A percentile compares a stretch with the other conserved stretches of the same genome.
Conservation (phyloP, 2,797 vertebrate genomes). For the Potorous gilbertii region DNA sequence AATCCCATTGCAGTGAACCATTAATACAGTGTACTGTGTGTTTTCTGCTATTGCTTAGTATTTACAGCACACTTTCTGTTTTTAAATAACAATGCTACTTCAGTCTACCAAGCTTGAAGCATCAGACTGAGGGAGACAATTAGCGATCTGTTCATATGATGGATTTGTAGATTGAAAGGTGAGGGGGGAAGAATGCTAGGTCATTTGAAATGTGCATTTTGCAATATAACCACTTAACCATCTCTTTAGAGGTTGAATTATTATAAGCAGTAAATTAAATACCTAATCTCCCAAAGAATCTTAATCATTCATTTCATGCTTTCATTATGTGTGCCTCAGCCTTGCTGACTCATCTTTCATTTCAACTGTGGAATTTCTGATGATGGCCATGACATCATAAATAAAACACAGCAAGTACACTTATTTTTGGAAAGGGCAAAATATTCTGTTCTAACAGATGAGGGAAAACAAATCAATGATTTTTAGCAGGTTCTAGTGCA, state of each 20-base stretch:
- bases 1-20: not conserved
- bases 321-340: not conserved
- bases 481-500: not conserved
- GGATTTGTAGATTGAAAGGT: not conserved
- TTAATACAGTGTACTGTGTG: constrained; percentile 7
- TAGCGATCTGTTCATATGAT: not conserved
- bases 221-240: not conserved
- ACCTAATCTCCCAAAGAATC: not conserved
- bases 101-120: not conserved
- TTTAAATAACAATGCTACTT: not conserved
- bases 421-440: not conserved
- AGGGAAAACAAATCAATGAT: not conserved
- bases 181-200: not conserved
- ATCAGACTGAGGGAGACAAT: not conserved
- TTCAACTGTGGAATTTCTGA: not conserved
- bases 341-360: constrained; percentile 25
- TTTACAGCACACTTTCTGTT: constrained; percentile 8
- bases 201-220: not conserved
- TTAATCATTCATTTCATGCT: accelerated
- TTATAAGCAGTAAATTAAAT: not conserved
- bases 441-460: constrained; percentile 5
- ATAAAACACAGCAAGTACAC: not conserved
- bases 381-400: constrained; percentile 8
- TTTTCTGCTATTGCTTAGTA: constrained; percentile 1
- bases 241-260: not conserved